Percentiles rank a stretch among this genome's conserved stretches.
These are phyloP conservation scores for Melieria crassipennis DNA, from an alignment of 2,888 invertebrate species.

Conservation along the genomic window DNA sequence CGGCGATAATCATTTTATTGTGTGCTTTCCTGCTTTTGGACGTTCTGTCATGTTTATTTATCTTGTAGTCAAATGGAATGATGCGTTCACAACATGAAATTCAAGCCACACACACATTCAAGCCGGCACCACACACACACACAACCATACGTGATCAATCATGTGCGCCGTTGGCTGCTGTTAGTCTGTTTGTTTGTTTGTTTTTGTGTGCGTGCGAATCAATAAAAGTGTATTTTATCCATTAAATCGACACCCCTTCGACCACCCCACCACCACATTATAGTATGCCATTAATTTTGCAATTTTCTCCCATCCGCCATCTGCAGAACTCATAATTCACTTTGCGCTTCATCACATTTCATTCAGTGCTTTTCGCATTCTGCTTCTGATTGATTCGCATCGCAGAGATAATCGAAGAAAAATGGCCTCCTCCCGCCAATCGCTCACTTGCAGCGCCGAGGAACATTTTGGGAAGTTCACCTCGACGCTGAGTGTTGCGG, in stretches of 20 bases:
- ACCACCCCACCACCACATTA: neutral
- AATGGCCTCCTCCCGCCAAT: too few relatives aligned
- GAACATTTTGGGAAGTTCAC: too few relatives aligned
- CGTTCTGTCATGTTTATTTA: too few relatives aligned
- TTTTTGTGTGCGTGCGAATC: neutral
- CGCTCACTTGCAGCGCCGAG: too few relatives aligned
- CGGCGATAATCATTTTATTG: too few relatives aligned
- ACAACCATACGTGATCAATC: constrained; percentile 10
- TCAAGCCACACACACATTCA: constrained; percentile 1
- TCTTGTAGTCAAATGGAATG: too few relatives aligned
- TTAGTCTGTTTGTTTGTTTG: neutral
- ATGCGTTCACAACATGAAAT: constrained; percentile 10
- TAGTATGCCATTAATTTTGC: neutral
- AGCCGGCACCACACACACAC: neutral
- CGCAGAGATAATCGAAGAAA: neutral
- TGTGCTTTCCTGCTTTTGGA: too few relatives aligned
- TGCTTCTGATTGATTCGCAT: neutral
- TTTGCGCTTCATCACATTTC: neutral
- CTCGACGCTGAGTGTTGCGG: too few relatives aligned
- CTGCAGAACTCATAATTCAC: neutral
- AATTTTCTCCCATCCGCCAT: neutral
- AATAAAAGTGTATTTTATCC: neutral
- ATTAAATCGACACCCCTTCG: constrained; percentile 13
- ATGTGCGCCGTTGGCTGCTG: neutral
- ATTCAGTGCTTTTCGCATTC: neutral